Conservation (phyloP, 1,140 invertebrate genomes). For the Capitella teleta region DNA sequence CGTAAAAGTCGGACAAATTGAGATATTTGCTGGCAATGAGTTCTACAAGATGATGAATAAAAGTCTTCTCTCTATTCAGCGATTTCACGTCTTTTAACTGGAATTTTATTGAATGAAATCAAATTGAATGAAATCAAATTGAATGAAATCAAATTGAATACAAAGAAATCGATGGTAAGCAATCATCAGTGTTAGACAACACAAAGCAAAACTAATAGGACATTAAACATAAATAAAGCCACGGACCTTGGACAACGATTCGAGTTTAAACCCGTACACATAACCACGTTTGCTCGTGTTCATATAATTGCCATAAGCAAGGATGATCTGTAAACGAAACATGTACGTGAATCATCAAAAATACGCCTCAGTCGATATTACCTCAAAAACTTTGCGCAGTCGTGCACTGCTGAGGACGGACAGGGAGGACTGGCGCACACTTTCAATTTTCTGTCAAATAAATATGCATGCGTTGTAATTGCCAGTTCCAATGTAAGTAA, state of each 20-base stretch:
- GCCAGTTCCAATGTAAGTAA: background rate
- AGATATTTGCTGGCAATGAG: conserved; percentile 74
- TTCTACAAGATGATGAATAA: conserved; percentile 83
- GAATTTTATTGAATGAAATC: no score
- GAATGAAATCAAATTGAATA: no score
- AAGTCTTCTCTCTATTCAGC: conserved; percentile 57
- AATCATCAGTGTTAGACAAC: no score
- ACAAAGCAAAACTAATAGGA: no score
- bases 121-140: no score
- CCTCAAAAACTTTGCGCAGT: conserved; percentile 14
- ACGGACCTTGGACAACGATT: conserved; percentile 68
- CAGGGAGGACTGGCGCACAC: conserved; percentile 4
- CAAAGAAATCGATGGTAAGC: no score
- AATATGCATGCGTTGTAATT: background rate
- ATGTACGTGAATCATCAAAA: no score
- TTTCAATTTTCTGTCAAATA: conserved; percentile 11
- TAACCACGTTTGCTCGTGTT: conserved; percentile 87
- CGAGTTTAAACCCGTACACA: conserved; percentile 91
- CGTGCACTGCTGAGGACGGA: conserved; percentile 4
- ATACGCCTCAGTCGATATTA: no score
- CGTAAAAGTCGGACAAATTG: conserved; percentile 71
- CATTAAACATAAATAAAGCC: background rate
- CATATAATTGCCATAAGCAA: conserved; percentile 94
- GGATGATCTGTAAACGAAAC: conserved; percentile 51
- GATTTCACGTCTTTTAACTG: background rate